These are phyloP conservation scores for Polydrusus tereticollis DNA, from an alignment of 2,888 invertebrate species.

Conservation along the genomic window DNA sequence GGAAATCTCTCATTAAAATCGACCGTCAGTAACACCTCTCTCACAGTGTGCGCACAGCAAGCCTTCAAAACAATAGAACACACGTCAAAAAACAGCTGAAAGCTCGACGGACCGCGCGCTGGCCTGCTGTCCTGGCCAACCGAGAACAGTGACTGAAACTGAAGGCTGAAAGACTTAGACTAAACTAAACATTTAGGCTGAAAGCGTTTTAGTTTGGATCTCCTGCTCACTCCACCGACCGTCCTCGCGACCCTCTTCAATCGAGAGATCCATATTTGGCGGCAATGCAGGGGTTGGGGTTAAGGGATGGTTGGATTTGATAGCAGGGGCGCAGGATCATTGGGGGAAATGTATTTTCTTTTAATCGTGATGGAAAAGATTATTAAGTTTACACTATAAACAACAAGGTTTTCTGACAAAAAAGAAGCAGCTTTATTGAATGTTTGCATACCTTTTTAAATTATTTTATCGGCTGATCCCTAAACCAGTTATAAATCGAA, in stretches of 20 bases:
- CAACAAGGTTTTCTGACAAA: too few species aligned
- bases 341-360: slow-evolving; percentile 35
- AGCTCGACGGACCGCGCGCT: slow-evolving; percentile 19
- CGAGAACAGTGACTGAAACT: slow-evolving; percentile 13
- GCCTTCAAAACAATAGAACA: slow-evolving; percentile 15
- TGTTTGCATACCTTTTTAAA: too few species aligned
- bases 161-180: slow-evolving; percentile 23
- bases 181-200: slow-evolving; percentile 23
- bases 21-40: slow-evolving; percentile 10
- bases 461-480: too few species aligned
- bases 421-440: too few species aligned
- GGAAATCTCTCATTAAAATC: slow-evolving; percentile 22
- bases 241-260: slow-evolving; percentile 47
- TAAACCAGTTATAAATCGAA: too few species aligned
- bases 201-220: slow-evolving; percentile 22
- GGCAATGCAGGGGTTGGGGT: slow-evolving; percentile 30
- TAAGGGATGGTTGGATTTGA: slow-evolving; percentile 29
- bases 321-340: slow-evolving; percentile 11
- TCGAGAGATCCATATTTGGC: slow-evolving; percentile 41
- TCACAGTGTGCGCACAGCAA: slow-evolving; percentile 7
- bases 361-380: slow-evolving; percentile 8
- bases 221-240: slow-evolving; percentile 21
- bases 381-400: neutral
- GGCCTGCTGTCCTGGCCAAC: slow-evolving; percentile 10
- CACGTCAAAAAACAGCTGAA: slow-evolving; percentile 25